These are phyloP conservation scores for Myodes glareolus DNA, from an alignment of 2,113 vertebrate genomes.

Conservation along the genomic window DNA sequence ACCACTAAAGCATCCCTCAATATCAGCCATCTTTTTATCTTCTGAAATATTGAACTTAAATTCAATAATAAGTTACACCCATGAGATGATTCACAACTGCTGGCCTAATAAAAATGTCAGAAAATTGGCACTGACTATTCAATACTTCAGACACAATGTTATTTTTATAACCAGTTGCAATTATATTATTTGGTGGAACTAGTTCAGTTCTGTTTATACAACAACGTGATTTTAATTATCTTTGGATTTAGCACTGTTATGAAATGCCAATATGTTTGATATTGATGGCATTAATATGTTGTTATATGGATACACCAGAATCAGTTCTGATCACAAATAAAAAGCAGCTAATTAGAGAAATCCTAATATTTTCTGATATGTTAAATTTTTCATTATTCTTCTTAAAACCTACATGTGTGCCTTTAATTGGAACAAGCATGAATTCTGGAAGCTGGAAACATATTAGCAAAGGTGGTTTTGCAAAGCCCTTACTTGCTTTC, in stretches of 20 bases:
- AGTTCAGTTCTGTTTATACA: constrained; percentile 32
- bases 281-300: constrained; percentile 40
- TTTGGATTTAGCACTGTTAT: constrained; percentile 40
- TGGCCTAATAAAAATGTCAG: constrained; percentile 30
- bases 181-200: constrained; percentile 14
- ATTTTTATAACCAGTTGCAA: not conserved
- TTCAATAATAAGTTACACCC: not conserved
- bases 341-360: not conserved
- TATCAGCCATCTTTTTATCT: not conserved
- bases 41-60: not conserved
- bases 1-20: not conserved
- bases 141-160: not conserved
- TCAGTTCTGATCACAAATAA: not conserved
- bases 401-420: not conserved
- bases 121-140: not conserved
- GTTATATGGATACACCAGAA: not conserved
- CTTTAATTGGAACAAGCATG: not conserved
- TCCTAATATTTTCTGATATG: not conserved
- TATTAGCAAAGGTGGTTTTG: not conserved
- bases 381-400: not conserved
- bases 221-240: constrained; percentile 58
- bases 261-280: constrained; percentile 44
- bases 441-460: not conserved
- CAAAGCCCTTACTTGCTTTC: not conserved
- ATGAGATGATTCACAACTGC: not conserved